Evolutionary conservation across 37 sponge, comb jelly and placozoan species (phyloP).

Genomic region (Hexactinellida sp.): DNA sequence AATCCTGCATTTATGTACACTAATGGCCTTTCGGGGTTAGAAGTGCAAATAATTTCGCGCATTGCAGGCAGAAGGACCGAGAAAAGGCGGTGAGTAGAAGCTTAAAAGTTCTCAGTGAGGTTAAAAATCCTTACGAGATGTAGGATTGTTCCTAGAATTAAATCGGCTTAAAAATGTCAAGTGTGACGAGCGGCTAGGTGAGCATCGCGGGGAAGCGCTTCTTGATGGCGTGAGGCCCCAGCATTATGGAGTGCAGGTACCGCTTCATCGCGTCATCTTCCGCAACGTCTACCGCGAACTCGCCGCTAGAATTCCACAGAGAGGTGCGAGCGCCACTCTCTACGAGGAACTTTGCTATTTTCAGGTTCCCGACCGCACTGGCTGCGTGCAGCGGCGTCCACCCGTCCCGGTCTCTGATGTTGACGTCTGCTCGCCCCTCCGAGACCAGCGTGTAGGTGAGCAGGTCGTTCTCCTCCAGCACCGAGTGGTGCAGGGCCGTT

Average conservation of each 20-base stretch:
- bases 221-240: constrained; percentile 35
- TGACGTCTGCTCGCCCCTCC: constrained; percentile 45
- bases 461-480: constrained; percentile 69
- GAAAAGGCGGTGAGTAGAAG: constrained; percentile 3
- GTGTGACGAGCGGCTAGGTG: background rate
- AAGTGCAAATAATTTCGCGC: constrained; percentile 18
- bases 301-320: constrained; percentile 48
- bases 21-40: constrained; percentile 9
- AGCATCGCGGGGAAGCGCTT: background rate
- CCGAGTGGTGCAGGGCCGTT: constrained; percentile 59
- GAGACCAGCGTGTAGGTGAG: constrained; percentile 53
- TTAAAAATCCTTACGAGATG: background rate
- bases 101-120: background rate
- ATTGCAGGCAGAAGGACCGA: background rate
- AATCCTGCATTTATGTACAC: constrained; percentile 1
- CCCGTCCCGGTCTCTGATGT: constrained; percentile 52
- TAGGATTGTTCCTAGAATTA: background rate
- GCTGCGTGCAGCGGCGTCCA: constrained; percentile 79
- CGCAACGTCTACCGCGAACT: constrained; percentile 71
- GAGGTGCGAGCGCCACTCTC: constrained; percentile 71
- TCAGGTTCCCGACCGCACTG: constrained; percentile 65
- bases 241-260: constrained; percentile 56
- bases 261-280: constrained; percentile 51
- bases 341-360: constrained; percentile 67
- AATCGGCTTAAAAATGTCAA: constrained; percentile 14